Evolutionary conservation across 2,113 vertebrate genomes (phyloP).

Genomic region (Girardinichthys multiradiatus): DNA sequence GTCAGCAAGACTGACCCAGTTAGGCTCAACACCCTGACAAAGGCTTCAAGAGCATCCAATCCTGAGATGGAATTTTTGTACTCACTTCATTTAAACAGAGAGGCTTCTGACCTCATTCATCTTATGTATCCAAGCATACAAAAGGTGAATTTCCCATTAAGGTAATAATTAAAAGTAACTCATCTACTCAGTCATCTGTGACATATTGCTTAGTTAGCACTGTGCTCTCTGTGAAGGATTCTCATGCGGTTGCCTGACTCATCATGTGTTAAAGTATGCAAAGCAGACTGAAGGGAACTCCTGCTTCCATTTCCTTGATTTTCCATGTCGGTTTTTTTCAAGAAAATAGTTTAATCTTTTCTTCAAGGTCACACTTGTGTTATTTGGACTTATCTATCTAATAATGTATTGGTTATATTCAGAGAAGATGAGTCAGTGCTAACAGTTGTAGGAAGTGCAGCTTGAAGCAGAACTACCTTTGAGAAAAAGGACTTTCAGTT

Average conservation of each 20-base stretch:
- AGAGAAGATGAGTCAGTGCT: neutral
- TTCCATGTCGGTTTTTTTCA: slow-evolving; percentile 9
- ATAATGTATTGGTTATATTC: slow-evolving; percentile 6
- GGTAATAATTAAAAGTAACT: slow-evolving; percentile 65
- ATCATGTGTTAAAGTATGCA: slow-evolving; percentile 37
- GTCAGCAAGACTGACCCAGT: neutral
- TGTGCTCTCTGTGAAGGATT: slow-evolving; percentile 19
- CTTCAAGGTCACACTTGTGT: slow-evolving; percentile 3
- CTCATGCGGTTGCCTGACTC: slow-evolving; percentile 39
- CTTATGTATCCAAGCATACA: slow-evolving; percentile 45
- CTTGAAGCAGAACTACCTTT: neutral
- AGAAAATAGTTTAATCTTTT: slow-evolving; percentile 9
- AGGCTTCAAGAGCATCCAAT: neutral
- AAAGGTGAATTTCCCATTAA: slow-evolving; percentile 61
- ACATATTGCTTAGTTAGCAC: slow-evolving; percentile 56
- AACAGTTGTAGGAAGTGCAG: neutral
- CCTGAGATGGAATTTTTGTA: neutral
- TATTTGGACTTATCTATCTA: slow-evolving; percentile 4
- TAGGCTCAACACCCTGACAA: neutral
- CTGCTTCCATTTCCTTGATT: slow-evolving; percentile 11
- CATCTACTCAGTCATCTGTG: slow-evolving; percentile 65
- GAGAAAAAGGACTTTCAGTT: neutral
- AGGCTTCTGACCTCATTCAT: slow-evolving; percentile 48
- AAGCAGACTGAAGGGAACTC: slow-evolving; percentile 16
- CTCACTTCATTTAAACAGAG: slow-evolving; percentile 16